Evolutionary conservation across 2,113 vertebrate genomes (phyloP), one percentile per base, ranked within the genome.

Genomic region (Apodemus sylvaticus): DNA sequence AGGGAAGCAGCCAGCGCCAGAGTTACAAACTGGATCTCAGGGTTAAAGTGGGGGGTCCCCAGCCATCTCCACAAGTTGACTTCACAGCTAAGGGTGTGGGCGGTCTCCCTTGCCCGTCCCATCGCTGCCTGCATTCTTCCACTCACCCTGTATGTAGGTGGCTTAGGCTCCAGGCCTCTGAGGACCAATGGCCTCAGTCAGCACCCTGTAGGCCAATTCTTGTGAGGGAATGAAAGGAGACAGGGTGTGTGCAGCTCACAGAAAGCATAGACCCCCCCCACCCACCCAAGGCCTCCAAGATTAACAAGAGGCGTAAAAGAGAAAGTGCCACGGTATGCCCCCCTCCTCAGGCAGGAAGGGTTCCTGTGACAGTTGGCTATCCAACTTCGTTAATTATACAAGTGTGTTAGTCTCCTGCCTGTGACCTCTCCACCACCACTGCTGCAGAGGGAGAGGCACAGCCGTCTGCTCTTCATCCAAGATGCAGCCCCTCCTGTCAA

Each of bases 401-500:
- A 5, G 29, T 24, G 53, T 24, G 39, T 29, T 8, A 3, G 26
- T 74, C 64, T 82, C 71, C 51, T 39, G 42, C 51, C 60, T 10
- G 55, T 7, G 39, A 31, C 89, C 70, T 34, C 58, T 62, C 29
- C 64, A 48, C 39, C 64, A 9, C 36, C 64, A 10, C 42, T n/a
- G 7, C 48, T 42, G 3, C n/a, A 48, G 8, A 48, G 34, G 31
- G 20, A 53, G 60, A 70, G 14, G 66, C 3, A 51, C 36, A 9
- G 1, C 11, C 4, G 2, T 4, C 36, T 51, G 66, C 83, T 29
- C 68, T 3, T 48, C 11, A 83, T n/a, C 34, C 85, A 53, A 42
- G 11, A 68, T 1, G 7, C 19, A 7, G 1, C 16, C 45, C 42
- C 34, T 36, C 34, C 42, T 3, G 0, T 39, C 3, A 10, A 5